These are phyloP conservation scores for Lepidotrigona ventralis DNA, from an alignment of 1,140 invertebrate species.

Conservation along the genomic window DNA sequence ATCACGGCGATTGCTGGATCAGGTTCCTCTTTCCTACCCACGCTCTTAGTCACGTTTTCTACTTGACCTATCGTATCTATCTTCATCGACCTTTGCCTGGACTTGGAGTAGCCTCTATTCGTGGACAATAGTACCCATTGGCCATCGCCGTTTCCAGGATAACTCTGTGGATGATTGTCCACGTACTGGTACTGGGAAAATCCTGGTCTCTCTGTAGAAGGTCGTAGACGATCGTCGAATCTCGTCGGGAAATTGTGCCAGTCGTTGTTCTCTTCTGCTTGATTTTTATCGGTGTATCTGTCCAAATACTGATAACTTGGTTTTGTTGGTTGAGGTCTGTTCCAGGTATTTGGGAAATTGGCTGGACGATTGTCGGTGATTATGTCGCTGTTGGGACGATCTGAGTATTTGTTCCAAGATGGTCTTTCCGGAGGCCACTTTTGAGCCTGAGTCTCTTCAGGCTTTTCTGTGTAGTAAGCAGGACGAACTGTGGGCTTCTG, in stretches of 20 bases:
- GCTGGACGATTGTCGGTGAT: slow-evolving; percentile 85
- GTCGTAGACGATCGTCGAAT: slow-evolving; percentile 59
- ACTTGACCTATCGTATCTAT: slow-evolving; percentile 76
- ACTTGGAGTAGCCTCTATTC: slow-evolving; percentile 85
- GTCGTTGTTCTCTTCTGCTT: slow-evolving; percentile 62
- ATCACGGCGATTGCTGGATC: slow-evolving; percentile 67
- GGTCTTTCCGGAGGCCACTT: slow-evolving; percentile 77
- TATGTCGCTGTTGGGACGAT: slow-evolving; percentile 77
- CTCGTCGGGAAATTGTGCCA: slow-evolving; percentile 72
- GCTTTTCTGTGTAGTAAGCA: slow-evolving; percentile 62
- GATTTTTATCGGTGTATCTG: slow-evolving; percentile 66
- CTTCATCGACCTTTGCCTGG: slow-evolving; percentile 77
- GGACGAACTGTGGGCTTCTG: slow-evolving; percentile 61
- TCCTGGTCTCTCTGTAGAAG: slow-evolving; percentile 69
- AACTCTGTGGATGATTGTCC: slow-evolving; percentile 75
- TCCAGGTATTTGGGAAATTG: slow-evolving; percentile 83
- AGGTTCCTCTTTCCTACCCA: slow-evolving; percentile 23
- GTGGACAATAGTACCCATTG: slow-evolving; percentile 89
- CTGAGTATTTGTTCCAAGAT: slow-evolving; percentile 71
- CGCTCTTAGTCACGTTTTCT: slow-evolving; percentile 61
- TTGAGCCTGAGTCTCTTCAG: slow-evolving; percentile 71
- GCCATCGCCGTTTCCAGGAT: slow-evolving; percentile 85
- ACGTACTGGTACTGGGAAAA: slow-evolving; percentile 77
- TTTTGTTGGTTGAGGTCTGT: slow-evolving; percentile 63
- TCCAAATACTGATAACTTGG: slow-evolving; percentile 69